These are phyloP conservation scores for Apamea epomidion DNA, from an alignment of 2,888 invertebrate genomes.

Conservation along the genomic window DNA sequence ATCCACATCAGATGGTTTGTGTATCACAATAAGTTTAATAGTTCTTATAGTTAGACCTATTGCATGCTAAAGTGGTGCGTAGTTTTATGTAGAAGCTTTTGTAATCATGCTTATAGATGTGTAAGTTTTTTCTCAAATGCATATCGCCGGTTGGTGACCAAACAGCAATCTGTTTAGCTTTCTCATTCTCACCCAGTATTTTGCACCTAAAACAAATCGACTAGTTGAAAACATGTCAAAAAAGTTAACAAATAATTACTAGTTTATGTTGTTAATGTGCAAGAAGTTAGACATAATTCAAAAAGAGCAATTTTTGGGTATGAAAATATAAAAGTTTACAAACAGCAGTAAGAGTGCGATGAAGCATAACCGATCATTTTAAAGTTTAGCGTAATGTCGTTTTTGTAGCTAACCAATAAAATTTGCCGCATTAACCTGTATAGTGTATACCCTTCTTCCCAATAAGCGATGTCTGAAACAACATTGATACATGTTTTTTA, in stretches of 20 bases:
- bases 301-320: not conserved
- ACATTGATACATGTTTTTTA: not conserved
- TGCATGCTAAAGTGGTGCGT: constrained; percentile 26
- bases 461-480: not conserved
- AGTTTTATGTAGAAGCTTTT: not conserved
- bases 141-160: not conserved
- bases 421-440: too few species aligned
- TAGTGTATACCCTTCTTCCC: too few species aligned
- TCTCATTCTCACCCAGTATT: not conserved
- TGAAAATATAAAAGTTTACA: not conserved
- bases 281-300: too few species aligned
- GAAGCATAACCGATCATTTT: too few species aligned
- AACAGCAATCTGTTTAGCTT: not conserved
- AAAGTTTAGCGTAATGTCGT: too few species aligned
- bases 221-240: not conserved
- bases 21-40: not conserved
- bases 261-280: too few species aligned
- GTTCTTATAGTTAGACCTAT: not conserved
- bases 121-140: not conserved
- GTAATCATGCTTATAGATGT: not conserved
- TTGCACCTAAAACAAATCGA: not conserved
- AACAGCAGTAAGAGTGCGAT: too few species aligned
- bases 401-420: too few species aligned
- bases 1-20: constrained; percentile 36
- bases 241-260: not conserved